phyloP scores from a whole-genome alignment of 2,113 vertebrate species.

The Smithornis capensis region DNA sequence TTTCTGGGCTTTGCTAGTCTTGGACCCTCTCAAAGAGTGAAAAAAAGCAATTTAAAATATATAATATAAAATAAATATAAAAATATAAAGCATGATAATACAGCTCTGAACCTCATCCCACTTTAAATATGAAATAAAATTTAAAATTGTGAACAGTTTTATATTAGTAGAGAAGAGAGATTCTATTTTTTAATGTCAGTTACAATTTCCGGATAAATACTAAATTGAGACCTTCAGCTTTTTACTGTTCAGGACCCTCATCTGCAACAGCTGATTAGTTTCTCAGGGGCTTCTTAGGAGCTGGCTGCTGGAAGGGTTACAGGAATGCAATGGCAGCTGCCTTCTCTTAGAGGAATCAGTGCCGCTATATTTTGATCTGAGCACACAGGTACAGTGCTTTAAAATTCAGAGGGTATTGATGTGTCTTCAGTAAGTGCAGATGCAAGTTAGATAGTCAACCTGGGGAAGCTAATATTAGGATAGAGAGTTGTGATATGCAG shows the following conservation, averaged over 20 bases:
- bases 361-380: background rate
- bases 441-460: background rate
- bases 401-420: background rate
- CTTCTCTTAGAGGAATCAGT: background rate
- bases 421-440: background rate
- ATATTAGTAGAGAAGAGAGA: background rate
- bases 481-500: background rate
- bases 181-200: background rate
- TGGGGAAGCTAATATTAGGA: rapidly evolving
- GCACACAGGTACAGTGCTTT: background rate
- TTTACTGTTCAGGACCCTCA: background rate
- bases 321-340: background rate
- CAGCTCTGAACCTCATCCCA: background rate
- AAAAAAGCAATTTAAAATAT: background rate
- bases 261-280: background rate
- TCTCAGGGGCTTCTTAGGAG: background rate
- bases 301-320: background rate
- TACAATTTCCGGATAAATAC: background rate
- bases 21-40: background rate
- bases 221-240: background rate
- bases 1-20: background rate
- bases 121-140: background rate
- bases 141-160: background rate
- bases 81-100: background rate
- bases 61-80: background rate